These are phyloP conservation scores for Elymnias hypermnestra DNA, from an alignment of 1,140 invertebrate genomes.

Conservation along the genomic window DNA sequence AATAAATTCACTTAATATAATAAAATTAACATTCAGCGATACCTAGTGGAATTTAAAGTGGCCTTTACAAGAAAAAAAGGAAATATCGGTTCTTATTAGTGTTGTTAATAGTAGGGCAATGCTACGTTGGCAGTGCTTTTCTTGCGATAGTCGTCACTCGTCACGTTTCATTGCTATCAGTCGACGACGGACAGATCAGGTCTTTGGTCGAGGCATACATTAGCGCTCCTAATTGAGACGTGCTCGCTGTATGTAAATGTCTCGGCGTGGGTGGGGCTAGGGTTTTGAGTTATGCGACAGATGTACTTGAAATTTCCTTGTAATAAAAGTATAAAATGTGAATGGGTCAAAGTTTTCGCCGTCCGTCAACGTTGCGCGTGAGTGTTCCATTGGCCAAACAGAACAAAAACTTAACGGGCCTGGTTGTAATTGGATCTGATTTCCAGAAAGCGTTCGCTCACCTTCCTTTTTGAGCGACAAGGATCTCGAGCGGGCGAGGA, in stretches of 20 bases:
- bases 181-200: constrained; percentile 66
- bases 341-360: constrained; percentile 39
- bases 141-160: constrained; percentile 68
- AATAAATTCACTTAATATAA: constrained; percentile 21
- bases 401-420: constrained; percentile 71
- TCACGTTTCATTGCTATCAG: constrained; percentile 70
- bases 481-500: constrained; percentile 68
- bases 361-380: constrained; percentile 60
- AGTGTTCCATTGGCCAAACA: constrained; percentile 60
- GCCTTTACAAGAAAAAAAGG: constrained; percentile 37
- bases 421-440: constrained; percentile 74
- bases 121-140: constrained; percentile 51
- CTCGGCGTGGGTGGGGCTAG: constrained; percentile 64
- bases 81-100: constrained; percentile 61
- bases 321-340: constrained; percentile 32
- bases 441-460: constrained; percentile 73
- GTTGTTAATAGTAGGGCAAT: constrained; percentile 63
- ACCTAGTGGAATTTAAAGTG: constrained; percentile 38
- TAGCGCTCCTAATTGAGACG: constrained; percentile 75
- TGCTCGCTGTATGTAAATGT: constrained; percentile 72
- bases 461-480: constrained; percentile 75
- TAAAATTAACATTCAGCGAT: constrained; percentile 18
- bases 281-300: constrained; percentile 50
- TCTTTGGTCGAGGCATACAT: constrained; percentile 71
- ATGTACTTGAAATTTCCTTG: constrained; percentile 38